These are phyloP conservation scores for Pavo muticus DNA, from an alignment of 2,113 vertebrate species.

Conservation along the genomic window DNA sequence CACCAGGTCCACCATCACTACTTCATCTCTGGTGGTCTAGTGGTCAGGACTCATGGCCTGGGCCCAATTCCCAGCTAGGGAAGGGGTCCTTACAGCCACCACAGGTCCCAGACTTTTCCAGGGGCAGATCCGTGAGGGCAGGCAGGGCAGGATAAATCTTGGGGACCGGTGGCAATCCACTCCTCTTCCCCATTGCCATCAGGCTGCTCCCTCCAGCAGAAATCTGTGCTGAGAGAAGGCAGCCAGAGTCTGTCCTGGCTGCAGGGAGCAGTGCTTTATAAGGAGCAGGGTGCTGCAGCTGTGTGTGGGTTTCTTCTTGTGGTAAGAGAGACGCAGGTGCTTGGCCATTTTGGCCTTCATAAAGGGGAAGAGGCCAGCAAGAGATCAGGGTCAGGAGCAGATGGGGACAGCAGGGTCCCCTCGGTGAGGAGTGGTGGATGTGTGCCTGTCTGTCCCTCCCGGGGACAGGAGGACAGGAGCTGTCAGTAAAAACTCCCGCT, in stretches of 20 bases:
- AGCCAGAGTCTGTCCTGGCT: not conserved
- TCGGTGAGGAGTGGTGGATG: rapidly evolving
- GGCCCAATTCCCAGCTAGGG: not conserved
- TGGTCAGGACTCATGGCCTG: not conserved
- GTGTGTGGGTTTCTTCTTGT: not conserved
- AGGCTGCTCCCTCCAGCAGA: not conserved
- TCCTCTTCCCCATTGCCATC: not conserved
- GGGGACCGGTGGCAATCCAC: not conserved
- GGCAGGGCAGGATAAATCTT: not conserved
- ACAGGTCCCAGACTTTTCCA: not conserved
- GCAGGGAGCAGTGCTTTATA: no score
- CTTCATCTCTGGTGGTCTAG: not conserved
- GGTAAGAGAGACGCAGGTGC: not conserved
- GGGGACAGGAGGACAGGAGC: not conserved
- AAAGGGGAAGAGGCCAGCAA: not conserved
- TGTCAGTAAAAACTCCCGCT: slow-evolving; percentile 18
- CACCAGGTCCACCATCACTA: not conserved
- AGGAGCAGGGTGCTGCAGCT: not conserved
- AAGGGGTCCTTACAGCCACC: not conserved
- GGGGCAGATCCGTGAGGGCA: not conserved
- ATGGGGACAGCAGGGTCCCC: not conserved
- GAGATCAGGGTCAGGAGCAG: no score
- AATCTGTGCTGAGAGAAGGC: no score
- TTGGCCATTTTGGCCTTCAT: not conserved
- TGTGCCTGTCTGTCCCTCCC: rapidly evolving